phyloP scores from a whole-genome alignment of 2,113 vertebrate species.

The Oreochromis spilurus region DNA sequence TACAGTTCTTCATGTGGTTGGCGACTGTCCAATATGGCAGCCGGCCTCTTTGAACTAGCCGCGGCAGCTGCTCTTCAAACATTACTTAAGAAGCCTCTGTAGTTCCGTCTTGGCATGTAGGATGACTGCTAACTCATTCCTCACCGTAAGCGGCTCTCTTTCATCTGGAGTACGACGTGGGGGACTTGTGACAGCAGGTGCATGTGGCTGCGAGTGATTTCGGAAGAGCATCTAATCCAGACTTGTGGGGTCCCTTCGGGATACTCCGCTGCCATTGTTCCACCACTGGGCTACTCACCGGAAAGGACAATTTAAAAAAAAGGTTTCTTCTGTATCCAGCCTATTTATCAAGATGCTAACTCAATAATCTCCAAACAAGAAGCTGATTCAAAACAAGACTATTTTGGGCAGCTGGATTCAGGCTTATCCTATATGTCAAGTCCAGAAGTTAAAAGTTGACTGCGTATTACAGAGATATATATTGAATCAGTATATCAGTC shows the following conservation, averaged over 20 bases:
- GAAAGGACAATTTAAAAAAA: not conserved
- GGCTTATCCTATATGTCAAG: not conserved
- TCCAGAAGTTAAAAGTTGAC: not conserved
- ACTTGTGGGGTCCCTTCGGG: not conserved
- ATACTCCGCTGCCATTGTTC: not conserved
- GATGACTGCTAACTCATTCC: constrained; percentile 20
- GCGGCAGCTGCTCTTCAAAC: constrained; percentile 39
- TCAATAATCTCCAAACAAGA: not conserved
- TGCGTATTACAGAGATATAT: not conserved
- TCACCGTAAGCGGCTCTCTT: not conserved
- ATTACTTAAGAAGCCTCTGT: constrained; percentile 1
- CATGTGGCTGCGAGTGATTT: not conserved
- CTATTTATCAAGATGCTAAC: not conserved
- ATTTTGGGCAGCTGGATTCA: not conserved
- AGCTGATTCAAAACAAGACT: not conserved
- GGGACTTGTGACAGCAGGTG: not conserved
- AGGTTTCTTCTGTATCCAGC: not conserved
- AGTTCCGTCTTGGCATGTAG: not conserved
- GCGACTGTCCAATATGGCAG: not conserved
- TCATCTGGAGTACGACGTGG: not conserved
- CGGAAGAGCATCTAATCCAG: not conserved
- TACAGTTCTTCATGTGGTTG: not conserved
- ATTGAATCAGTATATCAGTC: not conserved
- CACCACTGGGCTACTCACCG: not conserved
- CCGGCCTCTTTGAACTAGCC: not conserved